These are phyloP conservation scores for Hypomecis punctinalis DNA, from an alignment of 2,888 invertebrate species.

Conservation along the genomic window DNA sequence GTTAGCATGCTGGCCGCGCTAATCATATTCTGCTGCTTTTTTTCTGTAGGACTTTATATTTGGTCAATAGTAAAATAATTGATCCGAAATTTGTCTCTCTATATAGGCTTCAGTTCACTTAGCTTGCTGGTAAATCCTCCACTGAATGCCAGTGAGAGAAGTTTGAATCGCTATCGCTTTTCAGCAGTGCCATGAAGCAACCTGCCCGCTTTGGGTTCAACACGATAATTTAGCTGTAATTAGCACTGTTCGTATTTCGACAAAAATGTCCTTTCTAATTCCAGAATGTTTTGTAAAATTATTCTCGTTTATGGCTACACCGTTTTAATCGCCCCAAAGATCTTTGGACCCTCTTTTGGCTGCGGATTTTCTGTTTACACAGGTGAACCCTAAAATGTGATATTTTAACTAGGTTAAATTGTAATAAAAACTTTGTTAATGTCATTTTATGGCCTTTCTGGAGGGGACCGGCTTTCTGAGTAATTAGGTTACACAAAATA, in stretches of 20 bases:
- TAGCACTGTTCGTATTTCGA: constrained; percentile 77
- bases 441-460: constrained; percentile 24
- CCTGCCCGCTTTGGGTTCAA: constrained; percentile 54
- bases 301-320: constrained; percentile 69
- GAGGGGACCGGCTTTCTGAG: constrained; percentile 15
- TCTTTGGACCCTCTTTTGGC: constrained; percentile 51
- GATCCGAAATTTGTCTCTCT: too few species aligned
- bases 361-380: constrained; percentile 37
- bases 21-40: too few species aligned
- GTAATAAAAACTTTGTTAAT: constrained; percentile 36
- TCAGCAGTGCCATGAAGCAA: constrained; percentile 36
- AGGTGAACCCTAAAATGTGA: constrained; percentile 38
- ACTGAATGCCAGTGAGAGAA: too few species aligned
- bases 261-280: constrained; percentile 74
- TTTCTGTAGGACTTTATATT: too few species aligned
- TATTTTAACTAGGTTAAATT: constrained; percentile 39
- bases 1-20: too few species aligned
- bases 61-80: too few species aligned
- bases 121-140: too few species aligned
- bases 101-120: too few species aligned
- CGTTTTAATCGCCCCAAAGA: constrained; percentile 64
- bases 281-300: constrained; percentile 64
- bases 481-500: constrained; percentile 29
- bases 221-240: constrained; percentile 79
- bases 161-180: constrained; percentile 37